phyloP scores from a whole-genome alignment of 2,113 vertebrate genomes.

The Phylloscopus trochilus region DNA sequence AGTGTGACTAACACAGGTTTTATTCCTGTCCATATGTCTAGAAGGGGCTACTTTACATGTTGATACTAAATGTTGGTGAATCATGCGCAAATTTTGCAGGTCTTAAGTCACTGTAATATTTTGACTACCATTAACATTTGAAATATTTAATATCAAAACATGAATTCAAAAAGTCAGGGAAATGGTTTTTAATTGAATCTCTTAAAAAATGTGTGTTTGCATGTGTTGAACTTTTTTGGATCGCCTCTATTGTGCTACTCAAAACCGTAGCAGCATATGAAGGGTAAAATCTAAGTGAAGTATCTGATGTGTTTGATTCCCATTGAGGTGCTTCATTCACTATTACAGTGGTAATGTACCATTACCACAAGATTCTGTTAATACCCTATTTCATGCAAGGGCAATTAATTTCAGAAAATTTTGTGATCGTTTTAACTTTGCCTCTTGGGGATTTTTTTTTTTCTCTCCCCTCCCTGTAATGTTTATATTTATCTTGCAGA shows the following conservation, averaged over 20 bases:
- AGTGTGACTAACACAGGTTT: neutral
- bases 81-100: neutral
- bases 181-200: neutral
- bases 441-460: neutral
- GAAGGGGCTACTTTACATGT: neutral
- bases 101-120: neutral
- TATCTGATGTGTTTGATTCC: neutral
- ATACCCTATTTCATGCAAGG: neutral
- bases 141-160: neutral
- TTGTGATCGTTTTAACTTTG: neutral
- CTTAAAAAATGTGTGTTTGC: neutral
- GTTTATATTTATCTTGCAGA: constrained; percentile 74
- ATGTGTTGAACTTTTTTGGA: neutral
- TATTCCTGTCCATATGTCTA: neutral
- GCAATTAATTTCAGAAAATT: neutral
- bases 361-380: neutral
- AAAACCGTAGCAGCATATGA: neutral
- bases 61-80: neutral
- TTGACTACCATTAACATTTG: neutral
- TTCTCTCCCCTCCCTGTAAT: neutral
- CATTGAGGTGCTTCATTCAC: neutral
- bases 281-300: neutral
- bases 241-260: neutral
- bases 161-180: neutral
- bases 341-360: neutral